A percentile compares a stretch with the other conserved stretches of the same genome.
These are phyloP conservation scores for Leptinotarsa juncta DNA, from an alignment of 2,888 invertebrate species.

Conservation along the genomic window DNA sequence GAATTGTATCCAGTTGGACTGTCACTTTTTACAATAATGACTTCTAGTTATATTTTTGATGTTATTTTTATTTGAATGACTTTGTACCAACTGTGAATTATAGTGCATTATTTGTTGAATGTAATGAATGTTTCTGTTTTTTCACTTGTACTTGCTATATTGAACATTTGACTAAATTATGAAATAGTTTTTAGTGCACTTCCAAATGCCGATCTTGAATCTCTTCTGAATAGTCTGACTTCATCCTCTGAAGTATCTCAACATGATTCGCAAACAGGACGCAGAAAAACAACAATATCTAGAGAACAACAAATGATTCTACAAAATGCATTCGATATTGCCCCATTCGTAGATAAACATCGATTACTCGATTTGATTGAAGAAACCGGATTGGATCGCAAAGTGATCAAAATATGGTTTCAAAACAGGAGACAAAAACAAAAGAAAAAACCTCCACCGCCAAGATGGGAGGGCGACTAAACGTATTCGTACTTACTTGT, in stretches of 20 bases:
- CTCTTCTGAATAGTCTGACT: neutral
- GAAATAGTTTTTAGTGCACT: constrained; percentile 14
- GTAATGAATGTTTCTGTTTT: no score
- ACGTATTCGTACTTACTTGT: neutral
- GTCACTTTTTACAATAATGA: no score
- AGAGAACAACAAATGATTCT: constrained; percentile 16
- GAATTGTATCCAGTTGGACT: no score
- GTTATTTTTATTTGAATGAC: no score
- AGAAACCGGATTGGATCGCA: constrained; percentile 27
- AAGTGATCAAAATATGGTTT: constrained; percentile 35
- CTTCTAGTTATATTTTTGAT: no score
- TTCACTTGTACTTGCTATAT: no score
- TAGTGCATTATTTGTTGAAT: no score
- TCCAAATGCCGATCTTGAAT: constrained; percentile 12
- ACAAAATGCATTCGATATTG: constrained; percentile 3
- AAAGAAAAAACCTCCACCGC: constrained; percentile 22
- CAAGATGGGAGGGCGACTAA: neutral
- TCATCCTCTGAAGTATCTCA: neutral
- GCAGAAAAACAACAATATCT: constrained; percentile 9
- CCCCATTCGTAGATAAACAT: constrained; percentile 8
- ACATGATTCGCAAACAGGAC: neutral
- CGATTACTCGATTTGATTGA: constrained; percentile 16
- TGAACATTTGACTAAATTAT: neutral
- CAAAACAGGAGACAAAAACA: constrained; percentile 32
- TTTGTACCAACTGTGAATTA: no score